Conservation (phyloP, 2,113 vertebrate genomes). For the Narcine bancroftii region DNA sequence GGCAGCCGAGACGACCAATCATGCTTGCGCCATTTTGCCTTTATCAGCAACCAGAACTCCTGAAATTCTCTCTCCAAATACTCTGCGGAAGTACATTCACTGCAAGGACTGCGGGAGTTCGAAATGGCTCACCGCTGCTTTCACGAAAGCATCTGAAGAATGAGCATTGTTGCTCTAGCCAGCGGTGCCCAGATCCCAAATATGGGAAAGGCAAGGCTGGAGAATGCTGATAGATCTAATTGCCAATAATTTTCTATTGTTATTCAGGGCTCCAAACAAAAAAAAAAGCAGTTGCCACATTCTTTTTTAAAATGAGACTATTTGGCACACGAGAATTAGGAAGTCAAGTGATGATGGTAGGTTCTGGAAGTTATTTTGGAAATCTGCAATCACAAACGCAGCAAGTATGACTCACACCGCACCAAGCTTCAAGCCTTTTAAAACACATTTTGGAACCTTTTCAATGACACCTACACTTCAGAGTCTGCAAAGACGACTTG, state of each 20-base stretch:
- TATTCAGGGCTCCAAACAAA: background rate
- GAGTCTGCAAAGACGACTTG: background rate
- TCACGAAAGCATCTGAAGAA: too few species aligned
- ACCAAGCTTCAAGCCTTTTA: background rate
- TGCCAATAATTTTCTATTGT: background rate
- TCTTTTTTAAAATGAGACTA: background rate
- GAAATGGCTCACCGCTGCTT: too few species aligned
- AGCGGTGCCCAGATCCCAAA: too few species aligned
- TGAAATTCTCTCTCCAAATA: too few species aligned
- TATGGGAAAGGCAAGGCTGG: too few species aligned
- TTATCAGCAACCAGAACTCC: too few species aligned
- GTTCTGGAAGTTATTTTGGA: background rate
- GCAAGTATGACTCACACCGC: background rate
- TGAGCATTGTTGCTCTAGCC: too few species aligned
- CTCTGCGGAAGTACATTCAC: too few species aligned
- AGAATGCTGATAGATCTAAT: background rate
- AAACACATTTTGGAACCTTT: background rate
- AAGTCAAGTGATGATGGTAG: background rate
- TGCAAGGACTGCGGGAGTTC: too few species aligned
- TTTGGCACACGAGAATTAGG: background rate
- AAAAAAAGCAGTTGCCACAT: background rate
- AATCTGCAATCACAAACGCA: background rate
- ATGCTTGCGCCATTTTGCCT: too few species aligned
- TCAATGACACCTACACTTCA: conserved; percentile 1
- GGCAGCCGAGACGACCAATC: too few species aligned